These are phyloP conservation scores for Lytechinus variegatus DNA, from an alignment of 35 echinoderm and acorn worm genomes.

Conservation along the genomic window DNA sequence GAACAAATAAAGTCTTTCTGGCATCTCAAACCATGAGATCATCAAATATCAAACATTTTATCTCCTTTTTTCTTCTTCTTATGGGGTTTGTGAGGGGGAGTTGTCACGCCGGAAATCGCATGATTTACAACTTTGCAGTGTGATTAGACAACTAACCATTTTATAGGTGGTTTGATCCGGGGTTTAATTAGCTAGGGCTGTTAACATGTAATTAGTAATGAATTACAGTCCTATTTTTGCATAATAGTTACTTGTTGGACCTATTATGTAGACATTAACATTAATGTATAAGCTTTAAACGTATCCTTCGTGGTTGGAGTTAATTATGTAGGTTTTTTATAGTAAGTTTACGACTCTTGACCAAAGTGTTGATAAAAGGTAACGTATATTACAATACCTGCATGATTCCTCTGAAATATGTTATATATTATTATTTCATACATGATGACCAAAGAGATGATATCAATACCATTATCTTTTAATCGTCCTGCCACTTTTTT, in stretches of 20 bases:
- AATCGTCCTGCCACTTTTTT: too few relatives aligned
- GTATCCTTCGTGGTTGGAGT: background rate
- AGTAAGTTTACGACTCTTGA: background rate
- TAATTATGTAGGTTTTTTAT: background rate
- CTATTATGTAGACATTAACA: background rate
- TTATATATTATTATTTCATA: too few relatives aligned
- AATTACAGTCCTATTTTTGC: slow-evolving; percentile 32
- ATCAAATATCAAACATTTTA: background rate
- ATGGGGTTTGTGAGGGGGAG: background rate
- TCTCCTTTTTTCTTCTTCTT: background rate
- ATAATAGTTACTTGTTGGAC: slow-evolving; percentile 17
- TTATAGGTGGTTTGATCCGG: background rate
- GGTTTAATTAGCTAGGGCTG: background rate
- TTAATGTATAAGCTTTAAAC: background rate
- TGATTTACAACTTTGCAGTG: slow-evolving; percentile 41
- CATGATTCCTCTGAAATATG: too few relatives aligned
- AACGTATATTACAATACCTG: too few relatives aligned
- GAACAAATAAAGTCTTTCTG: background rate
- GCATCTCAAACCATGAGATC: background rate
- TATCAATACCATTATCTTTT: too few relatives aligned
- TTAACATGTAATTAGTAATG: slow-evolving; percentile 7
- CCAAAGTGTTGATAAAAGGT: too few relatives aligned
- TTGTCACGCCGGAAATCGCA: slow-evolving; percentile 29
- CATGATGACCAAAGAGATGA: too few relatives aligned
- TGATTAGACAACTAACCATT: slow-evolving; percentile 23